These are phyloP conservation scores for Ailurus styani DNA, from an alignment of 2,113 vertebrate genomes.

Conservation along the genomic window DNA sequence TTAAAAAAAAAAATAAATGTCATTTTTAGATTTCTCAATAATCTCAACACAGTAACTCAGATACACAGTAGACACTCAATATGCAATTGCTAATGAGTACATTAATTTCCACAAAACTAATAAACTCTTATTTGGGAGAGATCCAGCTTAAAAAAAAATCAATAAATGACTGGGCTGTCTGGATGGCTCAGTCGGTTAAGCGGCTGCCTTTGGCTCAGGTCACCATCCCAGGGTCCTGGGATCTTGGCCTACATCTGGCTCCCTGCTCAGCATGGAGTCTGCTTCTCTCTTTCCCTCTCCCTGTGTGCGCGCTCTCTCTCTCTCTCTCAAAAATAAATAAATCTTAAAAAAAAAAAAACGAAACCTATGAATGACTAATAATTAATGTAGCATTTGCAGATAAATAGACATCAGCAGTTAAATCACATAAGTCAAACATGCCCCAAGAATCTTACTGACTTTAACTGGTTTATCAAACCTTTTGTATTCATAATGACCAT, in stretches of 20 bases:
- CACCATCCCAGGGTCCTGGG: neutral
- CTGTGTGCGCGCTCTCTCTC: neutral
- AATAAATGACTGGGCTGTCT: neutral
- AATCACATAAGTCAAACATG: neutral
- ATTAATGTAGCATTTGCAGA: constrained; percentile 10
- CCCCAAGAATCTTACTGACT: neutral
- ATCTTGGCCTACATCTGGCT: rapidly evolving
- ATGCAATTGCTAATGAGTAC: neutral
- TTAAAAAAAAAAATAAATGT: constrained; percentile 1
- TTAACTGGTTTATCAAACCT: neutral
- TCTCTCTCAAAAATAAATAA: neutral
- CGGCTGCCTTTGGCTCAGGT: neutral
- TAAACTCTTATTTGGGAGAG: neutral
- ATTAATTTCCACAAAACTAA: neutral
- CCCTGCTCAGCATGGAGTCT: neutral
- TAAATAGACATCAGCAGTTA: neutral
- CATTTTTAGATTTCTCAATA: constrained; percentile 19
- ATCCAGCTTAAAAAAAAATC: neutral
- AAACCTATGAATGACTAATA: neutral
- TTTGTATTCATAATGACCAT: neutral
- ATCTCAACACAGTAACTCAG: neutral
- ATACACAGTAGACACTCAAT: neutral
- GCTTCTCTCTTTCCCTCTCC: neutral
- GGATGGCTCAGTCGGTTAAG: neutral
- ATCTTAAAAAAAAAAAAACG: neutral